phyloP scores from a whole-genome alignment of 2,888 invertebrate species.

The Meteorus colon region DNA sequence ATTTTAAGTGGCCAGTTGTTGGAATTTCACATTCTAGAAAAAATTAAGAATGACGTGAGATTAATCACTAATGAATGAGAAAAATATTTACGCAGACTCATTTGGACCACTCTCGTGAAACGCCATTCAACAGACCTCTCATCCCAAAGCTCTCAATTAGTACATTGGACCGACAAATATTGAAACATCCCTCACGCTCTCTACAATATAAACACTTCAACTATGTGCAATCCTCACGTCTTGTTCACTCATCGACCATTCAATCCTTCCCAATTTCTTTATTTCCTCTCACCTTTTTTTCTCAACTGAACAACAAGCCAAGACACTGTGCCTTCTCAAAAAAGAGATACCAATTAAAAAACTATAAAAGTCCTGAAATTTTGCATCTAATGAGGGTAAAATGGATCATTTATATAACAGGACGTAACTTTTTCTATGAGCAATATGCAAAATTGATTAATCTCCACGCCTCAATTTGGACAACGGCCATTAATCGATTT shows the following conservation, averaged over 20 bases:
- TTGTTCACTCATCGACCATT: constrained; percentile 43
- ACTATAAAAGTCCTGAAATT: not conserved
- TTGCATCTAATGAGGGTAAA: not conserved
- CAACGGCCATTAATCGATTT: constrained; percentile 10
- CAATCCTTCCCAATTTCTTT: constrained; percentile 14
- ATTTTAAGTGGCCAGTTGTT: too few species aligned
- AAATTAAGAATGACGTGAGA: constrained; percentile 10
- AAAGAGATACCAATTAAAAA: not conserved
- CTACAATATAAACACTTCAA: constrained; percentile 59
- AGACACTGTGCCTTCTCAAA: not conserved
- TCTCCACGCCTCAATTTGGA: not conserved
- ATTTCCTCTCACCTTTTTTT: constrained; percentile 13
- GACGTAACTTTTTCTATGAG: not conserved
- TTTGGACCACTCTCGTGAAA: constrained; percentile 14
- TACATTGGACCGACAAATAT: constrained; percentile 63
- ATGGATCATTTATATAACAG: not conserved
- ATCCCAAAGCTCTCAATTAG: constrained; percentile 41
- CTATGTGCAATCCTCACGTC: constrained; percentile 42
- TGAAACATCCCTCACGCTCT: constrained; percentile 54
- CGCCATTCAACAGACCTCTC: not conserved
- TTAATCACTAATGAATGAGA: constrained; percentile 28
- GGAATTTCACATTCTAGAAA: not conserved
- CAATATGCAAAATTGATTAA: not conserved
- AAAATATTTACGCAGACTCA: constrained; percentile 26
- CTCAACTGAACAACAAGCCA: constrained; percentile 25